Evolutionary conservation across 2,888 invertebrate species (phyloP).

Genomic region (Drosophila pseudotakahashii): DNA sequence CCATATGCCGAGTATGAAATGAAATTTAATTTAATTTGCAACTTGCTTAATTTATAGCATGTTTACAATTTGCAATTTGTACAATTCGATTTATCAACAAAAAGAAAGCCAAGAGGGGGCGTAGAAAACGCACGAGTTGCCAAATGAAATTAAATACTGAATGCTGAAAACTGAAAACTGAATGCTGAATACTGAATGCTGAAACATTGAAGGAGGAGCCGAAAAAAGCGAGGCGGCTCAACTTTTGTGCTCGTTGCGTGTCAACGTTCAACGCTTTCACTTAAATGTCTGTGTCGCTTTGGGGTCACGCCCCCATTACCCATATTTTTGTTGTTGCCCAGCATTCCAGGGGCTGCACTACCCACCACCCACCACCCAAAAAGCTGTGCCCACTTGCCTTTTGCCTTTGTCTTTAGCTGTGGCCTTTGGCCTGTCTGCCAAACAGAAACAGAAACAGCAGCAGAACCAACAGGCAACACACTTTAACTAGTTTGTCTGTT

Average conservation of each 20-base stretch:
- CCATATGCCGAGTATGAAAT: conserved; percentile 47
- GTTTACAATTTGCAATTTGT: conserved; percentile 80
- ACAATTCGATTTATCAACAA: conserved; percentile 75
- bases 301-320: conserved; percentile 74
- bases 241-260: conserved; percentile 63
- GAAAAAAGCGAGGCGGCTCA: conserved; percentile 52
- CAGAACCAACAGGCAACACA: conserved; percentile 38
- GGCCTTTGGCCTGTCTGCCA: conserved; percentile 54
- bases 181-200: conserved; percentile 61
- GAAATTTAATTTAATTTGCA: conserved; percentile 76
- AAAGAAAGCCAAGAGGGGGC: conserved; percentile 6
- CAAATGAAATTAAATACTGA: conserved; percentile 74
- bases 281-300: conserved; percentile 75
- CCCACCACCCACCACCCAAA: not conserved
- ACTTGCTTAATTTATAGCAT: conserved; percentile 78
- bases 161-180: conserved; percentile 58
- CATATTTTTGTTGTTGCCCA: conserved; percentile 17
- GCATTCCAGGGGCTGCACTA: conserved; percentile 29
- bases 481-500: conserved; percentile 76
- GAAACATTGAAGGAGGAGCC: conserved; percentile 55
- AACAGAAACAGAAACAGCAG: conserved; percentile 42
- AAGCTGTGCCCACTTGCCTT: conserved; percentile 45
- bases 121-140: conserved; percentile 51
- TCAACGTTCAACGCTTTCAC: conserved; percentile 76
- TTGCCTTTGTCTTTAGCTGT: conserved; percentile 37